Evolutionary conservation across 2,797 vertebrate genomes (phyloP), one percentile per base, ranked within the genome.

Genomic region (Pipistrellus pygmaeus): DNA sequence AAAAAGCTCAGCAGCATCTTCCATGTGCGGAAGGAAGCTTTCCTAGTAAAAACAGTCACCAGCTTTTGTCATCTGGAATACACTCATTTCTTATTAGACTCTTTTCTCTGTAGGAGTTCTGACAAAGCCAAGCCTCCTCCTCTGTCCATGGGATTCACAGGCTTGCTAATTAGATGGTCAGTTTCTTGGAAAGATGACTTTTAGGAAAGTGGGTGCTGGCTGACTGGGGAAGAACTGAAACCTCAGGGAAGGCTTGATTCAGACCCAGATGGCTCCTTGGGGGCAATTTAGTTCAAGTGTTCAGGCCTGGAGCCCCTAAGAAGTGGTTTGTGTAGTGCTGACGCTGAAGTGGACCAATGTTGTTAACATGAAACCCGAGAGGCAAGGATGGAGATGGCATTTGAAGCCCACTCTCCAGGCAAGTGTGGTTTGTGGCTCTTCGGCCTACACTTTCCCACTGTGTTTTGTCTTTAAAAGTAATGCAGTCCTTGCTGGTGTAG

Each of bases 121-220:
- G 72, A 77, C 21, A 64, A 20, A 95, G 72, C 69, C 25, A 9
- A 73, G 78, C 62, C 48, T 55, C 76, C 0, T 18, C 38, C 60
- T 38, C 66, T 68, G 35, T 84, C 57, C 72, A 48, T 55, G 81
- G 10, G 14, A 53, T 64, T 5, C 68, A 15, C 17, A n/a, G 53
- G 55, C 87, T 57, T 53, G 9, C 71, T 87, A 73, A n/a, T 38
- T 69, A 69, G 78, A 91, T 25, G 35, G 23, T 64, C n/a, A 76
- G 32, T 71, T 95, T 90, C 89, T 60, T 95, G 80, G 66, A 83
- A 94, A 71, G 90, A 68, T 81, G 60, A 86, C 76, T 93, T 91
- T 96, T 35, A 93, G 87, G 84, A 97, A 92, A 27, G 51, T 69
- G 30, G 57, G 21, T 75, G 21, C 91, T 4, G 4, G 46, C 64